phyloP scores from a whole-genome alignment of 2,797 vertebrate species.

The Bryconaethiops microstoma region DNA sequence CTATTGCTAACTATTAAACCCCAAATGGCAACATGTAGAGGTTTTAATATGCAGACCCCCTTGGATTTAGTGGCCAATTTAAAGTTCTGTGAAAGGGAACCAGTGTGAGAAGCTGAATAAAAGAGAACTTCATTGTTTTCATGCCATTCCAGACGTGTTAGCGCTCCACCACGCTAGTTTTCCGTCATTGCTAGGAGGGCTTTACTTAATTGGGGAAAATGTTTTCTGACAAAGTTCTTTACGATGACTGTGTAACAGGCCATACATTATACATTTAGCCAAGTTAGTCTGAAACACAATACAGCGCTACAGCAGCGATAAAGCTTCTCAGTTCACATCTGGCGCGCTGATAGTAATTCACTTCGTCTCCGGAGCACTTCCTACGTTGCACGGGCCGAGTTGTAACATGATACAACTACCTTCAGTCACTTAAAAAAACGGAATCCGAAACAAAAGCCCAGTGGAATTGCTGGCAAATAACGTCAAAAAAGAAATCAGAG shows the following conservation, averaged over 20 bases:
- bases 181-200: background rate
- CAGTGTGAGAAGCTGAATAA: slow-evolving; percentile 10
- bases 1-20: slow-evolving; percentile 23
- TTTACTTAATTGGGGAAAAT: slow-evolving; percentile 30
- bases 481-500: background rate
- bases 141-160: slow-evolving; percentile 45
- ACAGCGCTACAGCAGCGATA: slow-evolving; percentile 2
- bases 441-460: background rate
- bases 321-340: slow-evolving; percentile 5
- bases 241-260: slow-evolving; percentile 26
- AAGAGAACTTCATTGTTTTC: slow-evolving; percentile 20
- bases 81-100: slow-evolving; percentile 28
- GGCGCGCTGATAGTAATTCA: slow-evolving; percentile 12
- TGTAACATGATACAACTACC: background rate
- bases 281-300: slow-evolving; percentile 29
- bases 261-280: background rate
- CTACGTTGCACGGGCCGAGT: background rate
- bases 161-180: slow-evolving; percentile 3
- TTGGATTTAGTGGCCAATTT: slow-evolving; percentile 42
- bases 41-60: slow-evolving; percentile 41
- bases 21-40: slow-evolving; percentile 25
- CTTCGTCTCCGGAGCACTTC: background rate
- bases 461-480: background rate
- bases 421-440: background rate
- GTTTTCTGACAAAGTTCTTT: slow-evolving; percentile 32